Percentiles rank a stretch among this genome's conserved stretches.
phyloP scores from a whole-genome alignment of 2,888 invertebrate genomes.

The Ormyrus nitidulus region DNA sequence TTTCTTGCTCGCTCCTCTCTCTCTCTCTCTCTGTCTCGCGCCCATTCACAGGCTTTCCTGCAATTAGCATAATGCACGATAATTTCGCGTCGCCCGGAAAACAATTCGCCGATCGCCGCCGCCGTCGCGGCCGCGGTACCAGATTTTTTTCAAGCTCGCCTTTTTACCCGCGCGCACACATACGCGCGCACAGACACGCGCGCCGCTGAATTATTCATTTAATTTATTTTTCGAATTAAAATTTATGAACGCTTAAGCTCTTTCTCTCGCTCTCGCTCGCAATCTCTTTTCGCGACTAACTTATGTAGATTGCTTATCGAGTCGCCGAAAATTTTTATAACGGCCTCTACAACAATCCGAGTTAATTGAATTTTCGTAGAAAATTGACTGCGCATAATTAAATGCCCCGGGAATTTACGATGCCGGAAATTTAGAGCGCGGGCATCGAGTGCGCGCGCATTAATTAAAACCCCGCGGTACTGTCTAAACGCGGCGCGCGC shows the following conservation, averaged over 20 bases:
- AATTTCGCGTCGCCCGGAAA: slow-evolving; percentile 5
- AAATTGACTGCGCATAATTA: slow-evolving; percentile 5
- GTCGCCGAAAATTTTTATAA: background rate
- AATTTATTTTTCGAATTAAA: slow-evolving; percentile 18
- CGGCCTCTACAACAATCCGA: background rate
- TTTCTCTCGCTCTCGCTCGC: too few relatives aligned
- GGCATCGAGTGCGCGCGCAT: too few relatives aligned
- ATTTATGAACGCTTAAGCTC: slow-evolving; percentile 17
- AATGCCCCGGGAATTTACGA: slow-evolving; percentile 1
- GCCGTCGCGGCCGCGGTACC: too few relatives aligned
- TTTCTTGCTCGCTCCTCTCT: slow-evolving; percentile 33
- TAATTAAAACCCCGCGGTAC: too few relatives aligned
- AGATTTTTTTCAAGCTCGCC: background rate
- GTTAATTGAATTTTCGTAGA: slow-evolving; percentile 23
- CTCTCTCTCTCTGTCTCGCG: background rate
- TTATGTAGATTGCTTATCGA: slow-evolving; percentile 17
- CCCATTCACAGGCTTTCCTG: slow-evolving; percentile 33
- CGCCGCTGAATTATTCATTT: slow-evolving; percentile 25
- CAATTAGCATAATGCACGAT: slow-evolving; percentile 35
- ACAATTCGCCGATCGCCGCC: too few relatives aligned
- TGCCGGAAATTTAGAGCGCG: background rate
- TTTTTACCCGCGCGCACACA: background rate
- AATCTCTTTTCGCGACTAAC: background rate
- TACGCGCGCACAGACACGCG: background rate
- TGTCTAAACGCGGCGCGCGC: too few relatives aligned